A percentile compares a stretch with the other conserved stretches of the same genome.
Conservation (phyloP, 2,888 invertebrate species). For the Lymantria monacha region DNA sequence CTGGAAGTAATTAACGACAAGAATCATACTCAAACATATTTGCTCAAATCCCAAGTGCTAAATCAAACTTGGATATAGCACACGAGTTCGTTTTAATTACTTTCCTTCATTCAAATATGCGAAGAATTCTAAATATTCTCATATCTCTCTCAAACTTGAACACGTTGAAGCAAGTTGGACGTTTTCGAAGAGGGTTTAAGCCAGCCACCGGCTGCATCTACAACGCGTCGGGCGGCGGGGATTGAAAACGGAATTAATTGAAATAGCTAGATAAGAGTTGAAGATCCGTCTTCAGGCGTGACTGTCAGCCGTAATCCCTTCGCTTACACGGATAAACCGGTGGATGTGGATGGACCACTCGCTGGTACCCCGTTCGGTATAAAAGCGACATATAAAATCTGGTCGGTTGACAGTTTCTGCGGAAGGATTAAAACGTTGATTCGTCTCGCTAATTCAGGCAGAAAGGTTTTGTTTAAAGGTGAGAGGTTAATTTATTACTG, state of each 20-base stretch:
- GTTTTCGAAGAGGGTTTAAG: slow-evolving; percentile 28
- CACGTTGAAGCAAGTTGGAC: slow-evolving; percentile 21
- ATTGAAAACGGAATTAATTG: slow-evolving; percentile 34
- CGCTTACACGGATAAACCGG: slow-evolving; percentile 38
- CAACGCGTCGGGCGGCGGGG: slow-evolving; percentile 13
- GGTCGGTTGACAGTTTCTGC: slow-evolving; percentile 34
- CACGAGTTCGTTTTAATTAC: slow-evolving; percentile 24
- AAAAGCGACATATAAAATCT: slow-evolving; percentile 17
- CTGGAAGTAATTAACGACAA: slow-evolving; percentile 25
- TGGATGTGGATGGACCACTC: slow-evolving; percentile 27
- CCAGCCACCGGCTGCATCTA: slow-evolving; percentile 15
- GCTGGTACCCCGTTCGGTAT: slow-evolving; percentile 13
- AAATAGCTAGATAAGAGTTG: slow-evolving; percentile 37
- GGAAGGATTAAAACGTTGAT: slow-evolving; percentile 31
- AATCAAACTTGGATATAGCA: slow-evolving; percentile 31
- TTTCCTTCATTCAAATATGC: slow-evolving; percentile 21
- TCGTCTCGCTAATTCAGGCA: slow-evolving; percentile 24
- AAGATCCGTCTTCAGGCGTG: slow-evolving; percentile 29
- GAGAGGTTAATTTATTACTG: slow-evolving; percentile 31
- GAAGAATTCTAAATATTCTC: slow-evolving; percentile 29
- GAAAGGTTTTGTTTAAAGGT: slow-evolving; percentile 21
- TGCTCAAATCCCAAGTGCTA: slow-evolving; percentile 22
- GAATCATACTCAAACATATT: slow-evolving; percentile 32
- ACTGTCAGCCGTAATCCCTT: slow-evolving; percentile 34
- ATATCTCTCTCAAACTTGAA: slow-evolving; percentile 15